Base-by-base conservation (phyloP, 1,140 invertebrate genomes). In the Heliconius congener region DNA sequence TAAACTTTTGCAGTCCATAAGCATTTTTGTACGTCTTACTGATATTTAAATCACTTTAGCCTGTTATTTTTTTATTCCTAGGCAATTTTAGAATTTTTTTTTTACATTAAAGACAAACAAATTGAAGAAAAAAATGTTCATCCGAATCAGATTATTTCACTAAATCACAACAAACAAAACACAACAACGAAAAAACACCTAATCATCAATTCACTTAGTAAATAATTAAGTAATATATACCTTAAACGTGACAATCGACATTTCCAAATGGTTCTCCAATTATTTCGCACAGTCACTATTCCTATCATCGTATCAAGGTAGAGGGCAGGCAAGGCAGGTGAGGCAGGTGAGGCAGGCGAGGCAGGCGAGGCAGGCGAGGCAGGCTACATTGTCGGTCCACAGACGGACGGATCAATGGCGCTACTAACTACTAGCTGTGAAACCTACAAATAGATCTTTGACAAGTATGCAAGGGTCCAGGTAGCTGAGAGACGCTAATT, bases 391-490 rank as follows among this genome's bases (percentile, higher is more conserved):
- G 90, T 90, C 86, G 84, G 82, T 42, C 18, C 46, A 46, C 71
- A 77, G 87, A 90, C 85, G 71, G 90, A 91, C 90, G 88, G 86
- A 87, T 91, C 89, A 91, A 91, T 91, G 85, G 88, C 71, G 30
- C 72, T 73, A 77, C 84, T 88, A 90, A 91, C 90, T 91, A 90
- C 84, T 76, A 87, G 87, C 88, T 86, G 88, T 89, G 90, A 91
- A 91, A 84, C 86, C 83, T 88, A 90, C 90, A 91, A 91, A 91
- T 91, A 82, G 86, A 46, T 76, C 72, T 27, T 46, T 77, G 84
- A 84, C 85, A 84, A 81, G 83, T 81, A 84, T 84, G 82, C 75
- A 73, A 80, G 82, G 76, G 71, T 84, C 50, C 18, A 52, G 50
- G 16, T 52, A 8, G 8, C 50, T 19, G 18, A 77, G 76, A 80